Evolutionary conservation across 2,888 invertebrate species (phyloP), one percentile per base, ranked within the genome.

Genomic region (Himalopsyche japonica): DNA sequence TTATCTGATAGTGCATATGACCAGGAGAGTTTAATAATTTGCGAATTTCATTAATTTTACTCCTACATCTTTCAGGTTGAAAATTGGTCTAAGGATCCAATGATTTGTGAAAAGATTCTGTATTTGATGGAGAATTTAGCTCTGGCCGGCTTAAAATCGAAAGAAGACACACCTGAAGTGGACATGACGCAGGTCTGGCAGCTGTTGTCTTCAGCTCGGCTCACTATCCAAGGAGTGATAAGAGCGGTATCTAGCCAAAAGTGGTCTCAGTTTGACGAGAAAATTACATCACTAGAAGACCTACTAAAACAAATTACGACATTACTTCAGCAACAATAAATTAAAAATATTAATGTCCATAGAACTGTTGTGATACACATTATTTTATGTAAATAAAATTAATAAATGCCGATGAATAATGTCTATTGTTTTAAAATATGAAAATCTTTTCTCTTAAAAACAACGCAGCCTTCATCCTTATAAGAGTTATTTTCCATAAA

Each of bases 71-170:
- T 90, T 48, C 88, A 92, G 92, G 90, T 76, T 85, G 91, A 91
- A 27, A 90, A 89, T 86, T 95, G 95, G 94, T 90, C 93, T 1
- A 93, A 92, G 84, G 93, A 93, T 87, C 92, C 93, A 0, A 91
- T 92, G 0, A 92, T 93, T 5, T 94, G 95, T 88, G 90, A 92
- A 84, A 93, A 94, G 88, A 94, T 96, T 0, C 89, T 96, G 18
- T 90, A 93, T 81, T 89, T 96, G 10, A 94, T 95, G 64, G 89
- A 90, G 27, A 91, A 92, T 80, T 90, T 96, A 27, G 92, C 94
- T 18, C 92, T 94, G 86, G 90, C 91, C 37, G 94, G 94, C 84
- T 88, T 94, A 57, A 92, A 92, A 85, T 94, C 94, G 1, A 89
- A 91, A 1, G 90, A 91, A 76, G 91, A 91, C 10, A 90, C 91